A percentile compares a stretch with the other conserved stretches of the same genome.
phyloP scores from a whole-genome alignment of 2,888 invertebrate genomes.

The Xylocampa areola region DNA sequence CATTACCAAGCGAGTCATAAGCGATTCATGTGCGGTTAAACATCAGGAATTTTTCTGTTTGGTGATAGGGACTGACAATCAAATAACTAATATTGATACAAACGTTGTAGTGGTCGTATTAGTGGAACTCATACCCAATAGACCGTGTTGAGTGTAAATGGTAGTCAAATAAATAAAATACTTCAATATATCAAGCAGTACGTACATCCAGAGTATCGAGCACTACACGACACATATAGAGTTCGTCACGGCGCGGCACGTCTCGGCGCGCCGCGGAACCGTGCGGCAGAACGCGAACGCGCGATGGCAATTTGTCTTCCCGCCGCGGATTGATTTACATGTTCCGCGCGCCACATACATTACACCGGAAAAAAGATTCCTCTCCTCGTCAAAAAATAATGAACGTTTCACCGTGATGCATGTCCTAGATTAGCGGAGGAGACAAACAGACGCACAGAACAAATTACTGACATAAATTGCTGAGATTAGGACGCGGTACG shows the following conservation, averaged over 20 bases:
- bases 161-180: no score
- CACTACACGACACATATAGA: background rate
- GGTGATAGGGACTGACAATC: no score
- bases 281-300: background rate
- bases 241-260: background rate
- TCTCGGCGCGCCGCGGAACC: background rate
- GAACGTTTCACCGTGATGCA: slow-evolving; percentile 47
- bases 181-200: no score
- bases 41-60: no score
- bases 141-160: no score
- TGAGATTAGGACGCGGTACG: slow-evolving; percentile 35
- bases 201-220: no score
- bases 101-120: no score
- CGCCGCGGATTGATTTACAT: slow-evolving; percentile 40
- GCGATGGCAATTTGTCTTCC: slow-evolving; percentile 15
- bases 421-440: slow-evolving; percentile 46
- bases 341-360: slow-evolving; percentile 28
- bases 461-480: slow-evolving; percentile 54
- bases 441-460: slow-evolving; percentile 50
- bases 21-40: no score
- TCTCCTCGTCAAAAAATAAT: slow-evolving; percentile 47
- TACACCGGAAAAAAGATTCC: slow-evolving; percentile 23
- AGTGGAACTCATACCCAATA: no score
- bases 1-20: no score
- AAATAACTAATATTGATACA: no score